These are phyloP conservation scores for Drosophila meridiana DNA, from an alignment of 2,888 invertebrate genomes.

Conservation along the genomic window DNA sequence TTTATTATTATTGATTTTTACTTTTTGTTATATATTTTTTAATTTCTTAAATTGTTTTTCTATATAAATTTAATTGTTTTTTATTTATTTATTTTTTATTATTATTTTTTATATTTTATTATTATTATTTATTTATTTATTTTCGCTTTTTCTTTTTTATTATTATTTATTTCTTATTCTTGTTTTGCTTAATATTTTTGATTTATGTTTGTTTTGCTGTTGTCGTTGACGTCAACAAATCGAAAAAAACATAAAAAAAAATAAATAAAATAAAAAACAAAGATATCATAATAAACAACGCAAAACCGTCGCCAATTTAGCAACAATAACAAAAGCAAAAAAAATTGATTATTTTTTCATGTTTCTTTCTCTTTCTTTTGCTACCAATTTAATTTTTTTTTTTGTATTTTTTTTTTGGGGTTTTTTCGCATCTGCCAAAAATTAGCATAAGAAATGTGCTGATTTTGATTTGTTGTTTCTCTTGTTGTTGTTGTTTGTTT, in stretches of 20 bases:
- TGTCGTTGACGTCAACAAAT: constrained; percentile 65
- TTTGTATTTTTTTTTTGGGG: constrained; percentile 42
- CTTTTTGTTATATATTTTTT: neutral
- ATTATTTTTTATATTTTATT: neutral
- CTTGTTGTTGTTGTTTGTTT: constrained; percentile 11
- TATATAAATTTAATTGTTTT: neutral
- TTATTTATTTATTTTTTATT: neutral
- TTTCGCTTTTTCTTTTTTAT: neutral
- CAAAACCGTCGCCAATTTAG: constrained; percentile 52
- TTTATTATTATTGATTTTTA: no score
- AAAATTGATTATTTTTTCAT: constrained; percentile 50
- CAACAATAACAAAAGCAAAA: constrained; percentile 29
- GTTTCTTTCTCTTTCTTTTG: constrained; percentile 23
- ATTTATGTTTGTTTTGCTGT: constrained; percentile 53
- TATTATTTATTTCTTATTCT: constrained; percentile 22
- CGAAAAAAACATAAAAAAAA: neutral
- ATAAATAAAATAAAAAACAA: constrained; percentile 11
- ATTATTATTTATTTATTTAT: no score
- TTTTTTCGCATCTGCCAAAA: constrained; percentile 69
- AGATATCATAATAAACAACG: constrained; percentile 41
- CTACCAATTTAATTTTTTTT: constrained; percentile 40
- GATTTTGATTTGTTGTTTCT: constrained; percentile 42
- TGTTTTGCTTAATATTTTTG: constrained; percentile 28
- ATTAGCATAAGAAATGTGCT: constrained; percentile 81
- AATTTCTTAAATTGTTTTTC: no score